A percentile compares a stretch with the other conserved stretches of the same genome.
These are phyloP conservation scores for Conops quadrifasciatus DNA, from an alignment of 2,888 invertebrate species.

Conservation along the genomic window DNA sequence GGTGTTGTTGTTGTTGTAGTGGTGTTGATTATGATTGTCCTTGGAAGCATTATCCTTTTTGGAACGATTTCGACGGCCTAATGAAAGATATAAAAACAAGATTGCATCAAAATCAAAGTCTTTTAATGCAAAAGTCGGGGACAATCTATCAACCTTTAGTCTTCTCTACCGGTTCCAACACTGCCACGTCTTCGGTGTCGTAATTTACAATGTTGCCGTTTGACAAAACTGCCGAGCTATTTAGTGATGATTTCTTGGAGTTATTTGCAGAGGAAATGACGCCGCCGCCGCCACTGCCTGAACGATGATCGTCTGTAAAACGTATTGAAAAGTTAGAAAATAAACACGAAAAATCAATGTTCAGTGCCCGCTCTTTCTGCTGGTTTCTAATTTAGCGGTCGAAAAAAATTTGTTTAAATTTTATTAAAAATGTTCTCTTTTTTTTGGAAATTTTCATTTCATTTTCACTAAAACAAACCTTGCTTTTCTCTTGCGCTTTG, in stretches of 20 bases:
- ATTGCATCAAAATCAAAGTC: background rate
- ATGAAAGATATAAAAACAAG: background rate
- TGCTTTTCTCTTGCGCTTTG: slow-evolving; percentile 53
- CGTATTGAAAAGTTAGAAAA: background rate
- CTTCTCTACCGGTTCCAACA: slow-evolving; percentile 58
- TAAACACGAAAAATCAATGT: background rate
- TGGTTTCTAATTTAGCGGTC: no score
- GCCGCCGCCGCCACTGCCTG: background rate
- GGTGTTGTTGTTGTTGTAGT: slow-evolving; percentile 48
- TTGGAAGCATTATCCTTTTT: slow-evolving; percentile 63
- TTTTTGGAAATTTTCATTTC: no score
- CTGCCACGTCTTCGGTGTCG: slow-evolving; percentile 58
- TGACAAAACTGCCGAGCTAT: slow-evolving; percentile 41
- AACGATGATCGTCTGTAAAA: slow-evolving; percentile 40
- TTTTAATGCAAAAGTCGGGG: no score
- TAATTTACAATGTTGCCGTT: slow-evolving; percentile 60
- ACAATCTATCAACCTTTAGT: slow-evolving; percentile 55
- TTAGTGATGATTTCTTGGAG: slow-evolving; percentile 39
- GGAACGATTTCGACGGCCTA: slow-evolving; percentile 64
- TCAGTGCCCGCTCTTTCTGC: no score
- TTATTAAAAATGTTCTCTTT: no score
- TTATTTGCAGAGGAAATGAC: slow-evolving; percentile 44
- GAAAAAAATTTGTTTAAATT: no score
- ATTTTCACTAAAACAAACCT: no score
- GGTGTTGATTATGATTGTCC: slow-evolving; percentile 62